A percentile compares a stretch with the other conserved stretches of the same genome.
These are phyloP conservation scores for Camptogramma bilineatum DNA, from an alignment of 2,888 invertebrate species.

Conservation along the genomic window DNA sequence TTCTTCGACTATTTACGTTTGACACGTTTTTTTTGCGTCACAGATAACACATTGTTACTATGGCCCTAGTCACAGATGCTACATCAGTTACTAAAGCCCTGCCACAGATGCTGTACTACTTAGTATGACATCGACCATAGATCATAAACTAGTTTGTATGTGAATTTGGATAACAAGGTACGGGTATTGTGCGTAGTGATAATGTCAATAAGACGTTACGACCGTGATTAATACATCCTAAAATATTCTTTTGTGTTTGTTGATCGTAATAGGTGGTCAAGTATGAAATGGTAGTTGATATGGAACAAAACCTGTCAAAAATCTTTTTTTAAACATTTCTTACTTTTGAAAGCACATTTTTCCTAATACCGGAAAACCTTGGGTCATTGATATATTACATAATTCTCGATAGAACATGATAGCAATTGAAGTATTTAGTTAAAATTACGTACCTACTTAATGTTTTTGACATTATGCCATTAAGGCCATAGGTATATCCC, in stretches of 20 bases:
- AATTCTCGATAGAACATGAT: no score
- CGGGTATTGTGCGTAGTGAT: constrained; percentile 75
- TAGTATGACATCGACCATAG: constrained; percentile 1
- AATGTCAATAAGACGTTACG: constrained; percentile 73
- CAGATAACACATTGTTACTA: constrained; percentile 11
- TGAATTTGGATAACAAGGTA: constrained; percentile 68
- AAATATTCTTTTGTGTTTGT: constrained; percentile 51
- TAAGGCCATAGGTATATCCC: no score
- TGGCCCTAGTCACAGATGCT: constrained; percentile 1
- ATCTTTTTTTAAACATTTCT: constrained; percentile 6
- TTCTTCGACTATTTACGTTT: constrained; percentile 4
- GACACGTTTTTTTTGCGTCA: constrained; percentile 72
- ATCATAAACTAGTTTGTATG: constrained; percentile 10
- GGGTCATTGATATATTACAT: background rate
- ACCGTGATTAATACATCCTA: constrained; percentile 64
- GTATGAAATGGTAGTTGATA: constrained; percentile 26
- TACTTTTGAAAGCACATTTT: background rate
- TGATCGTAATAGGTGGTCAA: constrained; percentile 46
- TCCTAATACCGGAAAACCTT: background rate
- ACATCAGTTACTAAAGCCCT: constrained; percentile 4
- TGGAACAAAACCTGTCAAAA: constrained; percentile 11
- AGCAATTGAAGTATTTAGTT: no score
- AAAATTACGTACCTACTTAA: no score
- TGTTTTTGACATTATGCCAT: no score
- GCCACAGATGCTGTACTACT: constrained; percentile 10